phyloP scores from a whole-genome alignment of 2,113 vertebrate genomes.

The Thinocorus orbignyianus region DNA sequence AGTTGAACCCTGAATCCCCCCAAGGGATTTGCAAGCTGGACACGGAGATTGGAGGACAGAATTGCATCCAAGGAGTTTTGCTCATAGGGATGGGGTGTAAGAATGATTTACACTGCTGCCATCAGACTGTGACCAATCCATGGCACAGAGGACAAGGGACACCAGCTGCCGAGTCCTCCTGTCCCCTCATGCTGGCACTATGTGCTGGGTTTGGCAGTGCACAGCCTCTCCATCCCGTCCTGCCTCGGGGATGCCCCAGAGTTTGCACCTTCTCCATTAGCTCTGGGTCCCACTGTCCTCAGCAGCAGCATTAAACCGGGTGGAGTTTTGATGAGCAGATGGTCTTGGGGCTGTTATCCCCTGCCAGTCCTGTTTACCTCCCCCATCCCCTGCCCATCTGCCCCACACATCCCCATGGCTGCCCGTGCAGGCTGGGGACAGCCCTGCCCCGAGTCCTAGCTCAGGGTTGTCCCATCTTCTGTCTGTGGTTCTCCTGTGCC shows the following conservation, averaged over 20 bases:
- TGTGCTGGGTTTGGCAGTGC: neutral
- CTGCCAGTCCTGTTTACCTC: neutral
- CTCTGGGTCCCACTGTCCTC: neutral
- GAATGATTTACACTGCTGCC: neutral
- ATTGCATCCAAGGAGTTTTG: neutral
- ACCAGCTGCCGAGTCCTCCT: neutral
- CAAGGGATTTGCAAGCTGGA: neutral
- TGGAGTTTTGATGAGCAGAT: neutral
- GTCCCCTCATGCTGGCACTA: neutral
- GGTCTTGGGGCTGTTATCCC: rapidly evolving
- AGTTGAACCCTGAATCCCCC: neutral
- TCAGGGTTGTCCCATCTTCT: neutral
- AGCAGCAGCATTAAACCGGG: neutral
- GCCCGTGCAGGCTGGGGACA: neutral
- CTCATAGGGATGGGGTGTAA: neutral
- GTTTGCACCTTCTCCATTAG: neutral
- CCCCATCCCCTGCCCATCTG: rapidly evolving
- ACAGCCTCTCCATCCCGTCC: neutral
- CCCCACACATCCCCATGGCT: neutral
- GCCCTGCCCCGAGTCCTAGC: neutral
- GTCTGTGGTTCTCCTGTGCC: rapidly evolving
- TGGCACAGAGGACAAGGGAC: neutral
- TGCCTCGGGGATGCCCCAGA: rapidly evolving
- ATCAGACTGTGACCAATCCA: rapidly evolving
- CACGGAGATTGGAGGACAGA: neutral